These are phyloP conservation scores for Blastobasis lacticolella DNA, from an alignment of 2,888 invertebrate species.

Conservation along the genomic window DNA sequence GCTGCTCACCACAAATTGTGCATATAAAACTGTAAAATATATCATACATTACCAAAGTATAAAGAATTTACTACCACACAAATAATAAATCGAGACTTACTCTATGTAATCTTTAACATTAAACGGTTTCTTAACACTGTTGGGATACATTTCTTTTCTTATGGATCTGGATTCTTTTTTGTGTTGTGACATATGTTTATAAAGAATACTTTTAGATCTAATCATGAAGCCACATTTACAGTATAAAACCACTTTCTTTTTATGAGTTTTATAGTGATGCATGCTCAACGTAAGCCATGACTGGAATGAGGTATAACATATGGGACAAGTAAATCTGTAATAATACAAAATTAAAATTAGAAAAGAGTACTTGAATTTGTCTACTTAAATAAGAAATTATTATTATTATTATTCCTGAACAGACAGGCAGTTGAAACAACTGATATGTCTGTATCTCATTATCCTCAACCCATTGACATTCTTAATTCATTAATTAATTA, in stretches of 20 bases:
- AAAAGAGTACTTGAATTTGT: too few species aligned
- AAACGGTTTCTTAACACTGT: slow-evolving; percentile 22
- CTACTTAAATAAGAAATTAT: too few species aligned
- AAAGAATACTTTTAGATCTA: slow-evolving; percentile 53
- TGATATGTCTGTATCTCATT: too few species aligned
- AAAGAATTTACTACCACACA: too few species aligned
- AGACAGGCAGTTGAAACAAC: too few species aligned
- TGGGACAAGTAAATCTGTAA: slow-evolving; percentile 48
- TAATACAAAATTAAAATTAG: not conserved
- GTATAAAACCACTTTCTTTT: slow-evolving; percentile 42
- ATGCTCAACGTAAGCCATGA: slow-evolving; percentile 42
- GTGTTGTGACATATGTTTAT: slow-evolving; percentile 59
- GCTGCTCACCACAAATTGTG: slow-evolving; percentile 49
- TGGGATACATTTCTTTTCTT: slow-evolving; percentile 18
- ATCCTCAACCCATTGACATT: too few species aligned
- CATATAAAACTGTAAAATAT: slow-evolving; percentile 54
- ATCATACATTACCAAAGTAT: too few species aligned
- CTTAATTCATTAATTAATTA: too few species aligned
- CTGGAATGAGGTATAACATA: slow-evolving; percentile 43
- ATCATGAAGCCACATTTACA: slow-evolving; percentile 57
- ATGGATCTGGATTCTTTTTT: slow-evolving; percentile 44
- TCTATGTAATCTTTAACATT: slow-evolving; percentile 57
- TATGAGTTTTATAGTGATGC: slow-evolving; percentile 46
- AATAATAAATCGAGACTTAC: slow-evolving; percentile 29
- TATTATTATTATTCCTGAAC: too few species aligned